A percentile compares a stretch with the other conserved stretches of the same genome.
Conservation (phyloP, 2,797 vertebrate species). For the Melanogrammus aeglefinus region DNA sequence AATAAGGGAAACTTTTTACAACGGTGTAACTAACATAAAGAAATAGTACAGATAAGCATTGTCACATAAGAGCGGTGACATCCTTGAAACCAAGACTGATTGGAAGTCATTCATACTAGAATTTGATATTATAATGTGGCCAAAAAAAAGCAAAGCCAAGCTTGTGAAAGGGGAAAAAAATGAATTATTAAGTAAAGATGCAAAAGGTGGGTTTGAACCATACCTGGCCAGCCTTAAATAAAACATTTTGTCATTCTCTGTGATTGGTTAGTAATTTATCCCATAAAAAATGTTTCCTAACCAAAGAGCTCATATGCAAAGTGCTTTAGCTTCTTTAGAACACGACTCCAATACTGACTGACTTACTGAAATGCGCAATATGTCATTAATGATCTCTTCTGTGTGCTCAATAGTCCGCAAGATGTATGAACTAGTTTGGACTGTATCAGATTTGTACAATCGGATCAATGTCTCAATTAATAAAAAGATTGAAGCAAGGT, state of each 20-base stretch:
- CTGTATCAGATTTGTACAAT: conserved; percentile 13
- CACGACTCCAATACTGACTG: not conserved
- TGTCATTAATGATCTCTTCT: not conserved
- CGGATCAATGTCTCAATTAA: conserved; percentile 37
- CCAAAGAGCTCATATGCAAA: conserved; percentile 24
- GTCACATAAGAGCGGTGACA: no score
- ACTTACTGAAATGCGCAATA: not conserved
- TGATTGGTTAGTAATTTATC: not conserved
- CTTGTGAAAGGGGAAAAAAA: no score
- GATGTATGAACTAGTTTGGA: conserved; percentile 35
- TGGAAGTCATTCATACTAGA: no score
- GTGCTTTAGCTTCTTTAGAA: conserved; percentile 50
- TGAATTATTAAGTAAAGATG: no score
- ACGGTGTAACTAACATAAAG: no score
- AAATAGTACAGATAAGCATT: no score
- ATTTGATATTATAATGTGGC: no score
- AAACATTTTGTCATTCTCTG: not conserved
- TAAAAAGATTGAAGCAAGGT: conserved; percentile 48
- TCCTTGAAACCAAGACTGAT: no score
- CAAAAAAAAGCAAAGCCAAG: no score
- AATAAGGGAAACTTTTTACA: no score
- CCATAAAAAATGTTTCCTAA: not conserved
- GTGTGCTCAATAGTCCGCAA: conserved; percentile 28
- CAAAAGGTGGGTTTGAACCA: not conserved
- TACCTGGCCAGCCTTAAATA: not conserved